phyloP scores from a whole-genome alignment of 2,113 vertebrate genomes.

The Myrmecobius fasciatus region DNA sequence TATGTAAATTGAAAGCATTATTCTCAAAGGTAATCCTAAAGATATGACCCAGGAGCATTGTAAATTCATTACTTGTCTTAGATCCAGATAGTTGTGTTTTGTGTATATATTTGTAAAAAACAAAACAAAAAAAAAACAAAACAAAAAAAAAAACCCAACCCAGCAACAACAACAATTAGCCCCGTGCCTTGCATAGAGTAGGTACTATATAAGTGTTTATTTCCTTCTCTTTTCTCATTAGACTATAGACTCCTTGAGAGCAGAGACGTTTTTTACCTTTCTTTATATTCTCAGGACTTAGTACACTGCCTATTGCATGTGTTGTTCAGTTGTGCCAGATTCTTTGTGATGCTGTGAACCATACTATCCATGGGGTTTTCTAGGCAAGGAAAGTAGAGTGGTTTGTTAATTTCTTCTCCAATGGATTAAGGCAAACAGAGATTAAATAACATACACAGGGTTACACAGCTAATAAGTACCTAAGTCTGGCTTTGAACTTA shows the following conservation, averaged over 20 bases:
- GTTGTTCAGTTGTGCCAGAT: not conserved
- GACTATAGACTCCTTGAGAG: not conserved
- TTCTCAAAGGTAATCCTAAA: not conserved
- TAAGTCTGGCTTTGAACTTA: not conserved
- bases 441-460: not conserved
- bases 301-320: not conserved
- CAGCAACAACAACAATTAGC: not conserved
- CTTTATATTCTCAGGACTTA: not conserved
- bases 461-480: not conserved
- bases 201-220: not conserved
- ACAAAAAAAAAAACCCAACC: too few species aligned
- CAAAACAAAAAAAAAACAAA: too few species aligned
- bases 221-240: not conserved
- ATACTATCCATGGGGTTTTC: not conserved
- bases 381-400: not conserved
- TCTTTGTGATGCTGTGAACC: not conserved
- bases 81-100: not conserved
- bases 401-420: not conserved
- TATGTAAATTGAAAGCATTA: not conserved
- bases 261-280: not conserved
- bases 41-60: not conserved
- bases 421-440: not conserved
- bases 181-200: not conserved
- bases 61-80: not conserved
- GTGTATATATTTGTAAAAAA: not conserved